Conservation (phyloP, 2,888 invertebrate genomes). For the Plebejus anna region DNA sequence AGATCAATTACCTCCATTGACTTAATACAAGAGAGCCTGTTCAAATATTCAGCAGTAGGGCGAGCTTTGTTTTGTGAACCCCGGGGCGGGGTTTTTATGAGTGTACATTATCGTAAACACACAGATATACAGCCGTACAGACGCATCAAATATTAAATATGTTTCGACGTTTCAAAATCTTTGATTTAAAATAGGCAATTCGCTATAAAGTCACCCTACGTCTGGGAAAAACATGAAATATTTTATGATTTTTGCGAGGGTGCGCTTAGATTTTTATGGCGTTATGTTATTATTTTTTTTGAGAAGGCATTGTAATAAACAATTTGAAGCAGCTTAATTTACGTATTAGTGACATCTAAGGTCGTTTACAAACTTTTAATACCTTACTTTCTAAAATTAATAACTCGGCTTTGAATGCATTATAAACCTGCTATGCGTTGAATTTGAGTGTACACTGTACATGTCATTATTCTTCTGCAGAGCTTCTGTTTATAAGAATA, state of each 20-base stretch:
- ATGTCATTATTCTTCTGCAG: too few species aligned
- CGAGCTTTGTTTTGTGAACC: conserved; percentile 74
- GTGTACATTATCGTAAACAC: conserved; percentile 71
- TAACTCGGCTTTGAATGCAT: too few species aligned
- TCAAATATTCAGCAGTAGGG: conserved; percentile 74
- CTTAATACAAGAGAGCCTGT: conserved; percentile 76
- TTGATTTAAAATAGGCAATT: conserved; percentile 22
- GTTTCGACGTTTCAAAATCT: conserved; percentile 34
- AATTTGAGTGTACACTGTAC: too few species aligned
- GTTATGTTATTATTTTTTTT: not conserved
- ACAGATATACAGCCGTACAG: conserved; percentile 48
- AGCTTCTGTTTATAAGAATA: too few species aligned
- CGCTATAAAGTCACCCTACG: conserved; percentile 15
- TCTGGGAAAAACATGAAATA: not conserved
- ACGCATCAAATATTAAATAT: conserved; percentile 46
- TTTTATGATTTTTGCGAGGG: conserved; percentile 7
- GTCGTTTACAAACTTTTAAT: too few species aligned
- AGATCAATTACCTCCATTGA: conserved; percentile 78
- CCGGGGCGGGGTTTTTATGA: conserved; percentile 65
- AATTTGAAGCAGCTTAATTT: not conserved
- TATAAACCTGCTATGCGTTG: too few species aligned
- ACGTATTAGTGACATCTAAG: too few species aligned
- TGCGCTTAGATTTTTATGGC: not conserved
- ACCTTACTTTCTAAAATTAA: too few species aligned
- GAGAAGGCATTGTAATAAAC: not conserved